Conservation (phyloP, 1,140 invertebrate genomes). For the Vanessa tameamea region DNA sequence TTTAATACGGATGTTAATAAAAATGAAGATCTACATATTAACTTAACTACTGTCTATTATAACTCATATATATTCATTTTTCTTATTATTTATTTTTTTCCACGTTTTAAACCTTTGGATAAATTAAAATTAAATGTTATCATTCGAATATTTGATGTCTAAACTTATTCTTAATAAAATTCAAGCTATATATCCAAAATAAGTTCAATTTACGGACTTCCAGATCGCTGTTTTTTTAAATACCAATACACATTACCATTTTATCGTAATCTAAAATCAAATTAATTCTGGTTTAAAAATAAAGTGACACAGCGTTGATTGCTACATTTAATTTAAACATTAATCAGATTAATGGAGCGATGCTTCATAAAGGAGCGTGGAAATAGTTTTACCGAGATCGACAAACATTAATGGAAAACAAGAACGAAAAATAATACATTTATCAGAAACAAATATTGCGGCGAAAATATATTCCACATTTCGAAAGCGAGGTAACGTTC, state of each 20-base stretch:
- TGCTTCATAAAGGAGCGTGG: conserved; percentile 21
- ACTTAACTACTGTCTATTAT: too few relatives aligned
- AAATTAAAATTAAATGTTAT: too few relatives aligned
- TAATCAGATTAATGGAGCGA: conserved; percentile 36
- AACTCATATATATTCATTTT: too few relatives aligned
- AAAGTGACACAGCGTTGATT: conserved; percentile 10
- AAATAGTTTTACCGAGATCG: conserved; percentile 18
- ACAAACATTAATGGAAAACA: not conserved
- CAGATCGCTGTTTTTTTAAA: not conserved
- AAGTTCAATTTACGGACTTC: not conserved
- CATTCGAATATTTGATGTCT: too few relatives aligned
- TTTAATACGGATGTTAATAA: too few relatives aligned
- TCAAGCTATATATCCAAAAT: too few relatives aligned
- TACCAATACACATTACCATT: conserved; percentile 1
- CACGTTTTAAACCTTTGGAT: too few relatives aligned
- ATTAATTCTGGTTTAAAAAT: conserved; percentile 9
- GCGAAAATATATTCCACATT: too few relatives aligned
- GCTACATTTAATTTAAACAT: conserved; percentile 33
- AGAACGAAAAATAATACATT: not conserved
- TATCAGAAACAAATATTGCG: not conserved
- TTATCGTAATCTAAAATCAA: conserved; percentile 1
- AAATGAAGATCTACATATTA: too few relatives aligned
- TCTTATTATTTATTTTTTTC: too few relatives aligned
- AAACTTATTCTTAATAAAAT: too few relatives aligned
- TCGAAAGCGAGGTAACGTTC: too few relatives aligned